Evolutionary conservation across 2,113 vertebrate genomes (phyloP).

Genomic region (Nycticebus coucang): DNA sequence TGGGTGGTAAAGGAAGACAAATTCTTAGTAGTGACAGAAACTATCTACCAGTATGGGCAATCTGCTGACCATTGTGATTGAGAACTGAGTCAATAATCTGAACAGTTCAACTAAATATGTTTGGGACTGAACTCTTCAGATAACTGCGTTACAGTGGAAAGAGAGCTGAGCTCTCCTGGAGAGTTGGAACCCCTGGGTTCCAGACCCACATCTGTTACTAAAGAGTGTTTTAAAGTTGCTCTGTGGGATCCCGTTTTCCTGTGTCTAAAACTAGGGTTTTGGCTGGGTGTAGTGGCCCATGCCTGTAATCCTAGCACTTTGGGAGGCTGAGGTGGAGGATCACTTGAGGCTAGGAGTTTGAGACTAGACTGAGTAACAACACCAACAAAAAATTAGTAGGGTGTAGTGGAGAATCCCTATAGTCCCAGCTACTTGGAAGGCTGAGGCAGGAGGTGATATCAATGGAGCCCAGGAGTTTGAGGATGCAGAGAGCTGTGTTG

Average conservation of each 20-base stretch:
- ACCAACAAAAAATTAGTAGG: too few species aligned
- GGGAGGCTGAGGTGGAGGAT: too few species aligned
- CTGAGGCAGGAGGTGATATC: too few species aligned
- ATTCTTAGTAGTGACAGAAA: not conserved
- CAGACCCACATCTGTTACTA: not conserved
- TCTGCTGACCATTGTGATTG: not conserved
- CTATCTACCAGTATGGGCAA: not conserved
- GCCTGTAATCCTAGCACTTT: too few species aligned
- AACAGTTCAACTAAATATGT: not conserved
- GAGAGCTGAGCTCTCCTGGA: not conserved
- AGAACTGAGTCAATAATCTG: not conserved
- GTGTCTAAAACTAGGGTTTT: not conserved
- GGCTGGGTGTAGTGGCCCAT: too few species aligned
- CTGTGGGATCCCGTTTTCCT: not conserved
- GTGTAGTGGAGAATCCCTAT: too few species aligned
- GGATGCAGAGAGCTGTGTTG: too few species aligned
- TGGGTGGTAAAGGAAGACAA: not conserved
- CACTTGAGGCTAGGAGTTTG: too few species aligned
- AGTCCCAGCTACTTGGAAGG: too few species aligned
- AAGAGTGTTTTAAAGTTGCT: not conserved
- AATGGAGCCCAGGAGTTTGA: too few species aligned
- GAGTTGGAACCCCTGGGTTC: not conserved
- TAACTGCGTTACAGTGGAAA: not conserved
- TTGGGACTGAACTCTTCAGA: not conserved
- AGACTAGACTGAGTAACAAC: too few species aligned